These are phyloP conservation scores for Campoletis sonorensis DNA, from an alignment of 1,140 invertebrate genomes.

Conservation along the genomic window DNA sequence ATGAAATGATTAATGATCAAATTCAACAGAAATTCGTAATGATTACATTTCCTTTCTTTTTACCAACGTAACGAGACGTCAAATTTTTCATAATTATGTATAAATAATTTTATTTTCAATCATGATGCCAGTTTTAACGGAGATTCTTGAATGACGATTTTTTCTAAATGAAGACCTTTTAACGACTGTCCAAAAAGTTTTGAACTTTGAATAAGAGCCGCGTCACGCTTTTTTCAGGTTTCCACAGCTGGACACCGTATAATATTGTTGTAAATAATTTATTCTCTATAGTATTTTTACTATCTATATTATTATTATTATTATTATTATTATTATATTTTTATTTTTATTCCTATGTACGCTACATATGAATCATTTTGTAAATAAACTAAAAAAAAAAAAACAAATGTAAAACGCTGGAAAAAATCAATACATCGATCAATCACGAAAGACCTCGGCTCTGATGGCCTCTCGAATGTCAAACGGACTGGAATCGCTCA, in stretches of 20 bases:
- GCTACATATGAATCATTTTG: constrained; percentile 48
- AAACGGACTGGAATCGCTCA: not conserved
- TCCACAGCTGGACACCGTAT: not conserved
- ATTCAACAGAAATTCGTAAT: too few species aligned
- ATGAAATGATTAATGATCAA: too few species aligned
- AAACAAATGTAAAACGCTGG: not conserved
- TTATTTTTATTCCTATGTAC: constrained; percentile 48
- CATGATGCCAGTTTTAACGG: constrained; percentile 22
- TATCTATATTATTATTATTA: too few species aligned
- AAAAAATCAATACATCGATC: not conserved
- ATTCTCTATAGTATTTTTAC: constrained; percentile 24
- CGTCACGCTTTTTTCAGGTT: not conserved
- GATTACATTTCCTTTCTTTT: not conserved
- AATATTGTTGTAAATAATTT: constrained; percentile 66
- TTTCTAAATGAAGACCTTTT: not conserved
- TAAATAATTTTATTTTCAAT: constrained; percentile 1
- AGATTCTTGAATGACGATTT: not conserved
- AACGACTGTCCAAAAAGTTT: not conserved
- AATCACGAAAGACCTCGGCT: not conserved
- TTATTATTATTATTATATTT: constrained; percentile 34
- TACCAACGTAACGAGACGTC: too few species aligned
- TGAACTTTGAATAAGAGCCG: not conserved
- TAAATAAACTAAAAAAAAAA: constrained; percentile 54
- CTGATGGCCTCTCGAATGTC: constrained; percentile 8
- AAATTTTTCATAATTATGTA: not conserved